Evolutionary conservation across 2,888 invertebrate genomes (phyloP).

Genomic region (Falcaria lacertinaria): DNA sequence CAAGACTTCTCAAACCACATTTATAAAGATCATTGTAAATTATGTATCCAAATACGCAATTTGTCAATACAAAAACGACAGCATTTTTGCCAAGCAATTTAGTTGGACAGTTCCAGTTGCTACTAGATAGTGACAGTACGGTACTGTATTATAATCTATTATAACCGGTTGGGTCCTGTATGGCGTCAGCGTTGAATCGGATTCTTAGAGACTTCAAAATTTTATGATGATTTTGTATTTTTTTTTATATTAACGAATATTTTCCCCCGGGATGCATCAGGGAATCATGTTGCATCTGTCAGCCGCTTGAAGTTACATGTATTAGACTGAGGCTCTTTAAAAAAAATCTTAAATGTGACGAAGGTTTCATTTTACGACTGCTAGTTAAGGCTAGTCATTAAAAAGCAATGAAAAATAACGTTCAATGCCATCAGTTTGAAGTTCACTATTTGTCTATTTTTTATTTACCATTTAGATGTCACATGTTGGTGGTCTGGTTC

Average conservation of each 20-base stretch:
- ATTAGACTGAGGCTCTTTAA: background rate
- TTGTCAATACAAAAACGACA: background rate
- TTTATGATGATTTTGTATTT: no score
- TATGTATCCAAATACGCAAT: background rate
- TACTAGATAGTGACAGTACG: background rate
- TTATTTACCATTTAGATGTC: no score
- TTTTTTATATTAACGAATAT: no score
- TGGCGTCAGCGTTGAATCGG: background rate
- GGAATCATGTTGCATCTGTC: no score
- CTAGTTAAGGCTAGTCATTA: slow-evolving; percentile 27
- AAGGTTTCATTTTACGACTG: slow-evolving; percentile 16
- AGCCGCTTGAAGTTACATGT: background rate
- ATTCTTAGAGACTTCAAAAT: background rate
- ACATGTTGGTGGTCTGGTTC: slow-evolving; percentile 25
- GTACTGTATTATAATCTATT: background rate
- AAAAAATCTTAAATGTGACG: no score
- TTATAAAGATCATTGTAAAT: background rate
- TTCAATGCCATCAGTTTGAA: slow-evolving; percentile 23
- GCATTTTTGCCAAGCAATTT: background rate
- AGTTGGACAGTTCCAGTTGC: background rate
- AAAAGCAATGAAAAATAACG: slow-evolving; percentile 23
- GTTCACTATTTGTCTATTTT: slow-evolving; percentile 28
- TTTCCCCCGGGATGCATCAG: no score
- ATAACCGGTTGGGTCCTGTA: background rate
- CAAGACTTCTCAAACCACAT: background rate